phyloP scores from a whole-genome alignment of 2,113 vertebrate genomes.

The Donacobius atricapilla region DNA sequence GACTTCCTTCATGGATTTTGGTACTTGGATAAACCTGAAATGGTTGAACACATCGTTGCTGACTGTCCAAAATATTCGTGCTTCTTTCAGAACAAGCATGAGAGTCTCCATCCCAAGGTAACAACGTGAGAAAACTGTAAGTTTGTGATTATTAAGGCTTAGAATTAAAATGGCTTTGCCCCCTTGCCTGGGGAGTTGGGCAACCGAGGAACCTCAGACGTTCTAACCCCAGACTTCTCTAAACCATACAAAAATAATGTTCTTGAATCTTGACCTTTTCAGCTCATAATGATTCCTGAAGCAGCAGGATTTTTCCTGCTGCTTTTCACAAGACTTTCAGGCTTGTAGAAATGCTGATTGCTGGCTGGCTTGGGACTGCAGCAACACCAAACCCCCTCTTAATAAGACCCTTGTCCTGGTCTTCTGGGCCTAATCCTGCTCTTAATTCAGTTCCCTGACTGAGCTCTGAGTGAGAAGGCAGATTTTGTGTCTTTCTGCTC shows the following conservation, averaged over 20 bases:
- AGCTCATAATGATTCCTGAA: slow-evolving; percentile 1
- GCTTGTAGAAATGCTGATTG: slow-evolving; percentile 2
- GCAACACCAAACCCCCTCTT: neutral
- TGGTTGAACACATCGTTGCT: rapidly evolving
- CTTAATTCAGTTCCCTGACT: neutral
- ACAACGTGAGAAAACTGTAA: neutral
- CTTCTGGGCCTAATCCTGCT: neutral
- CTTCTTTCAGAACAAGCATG: neutral
- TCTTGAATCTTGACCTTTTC: slow-evolving; percentile 37
- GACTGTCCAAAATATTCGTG: neutral
- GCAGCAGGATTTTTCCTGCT: slow-evolving; percentile 28
- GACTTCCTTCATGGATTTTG: neutral
- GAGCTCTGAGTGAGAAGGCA: neutral
- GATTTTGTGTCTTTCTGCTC: neutral
- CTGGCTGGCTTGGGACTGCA: neutral
- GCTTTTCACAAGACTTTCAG: slow-evolving; percentile 21
- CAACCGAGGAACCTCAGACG: neutral
- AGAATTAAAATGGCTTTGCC: neutral
- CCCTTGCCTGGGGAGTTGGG: neutral
- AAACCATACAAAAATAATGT: neutral
- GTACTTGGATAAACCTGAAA: neutral
- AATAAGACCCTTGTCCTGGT: neutral
- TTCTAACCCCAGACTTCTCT: neutral
- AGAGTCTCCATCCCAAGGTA: neutral
- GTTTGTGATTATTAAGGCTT: neutral